Base-by-base conservation (phyloP, 1,140 invertebrate species). In the Thaumatotibia leucotreta region DNA sequence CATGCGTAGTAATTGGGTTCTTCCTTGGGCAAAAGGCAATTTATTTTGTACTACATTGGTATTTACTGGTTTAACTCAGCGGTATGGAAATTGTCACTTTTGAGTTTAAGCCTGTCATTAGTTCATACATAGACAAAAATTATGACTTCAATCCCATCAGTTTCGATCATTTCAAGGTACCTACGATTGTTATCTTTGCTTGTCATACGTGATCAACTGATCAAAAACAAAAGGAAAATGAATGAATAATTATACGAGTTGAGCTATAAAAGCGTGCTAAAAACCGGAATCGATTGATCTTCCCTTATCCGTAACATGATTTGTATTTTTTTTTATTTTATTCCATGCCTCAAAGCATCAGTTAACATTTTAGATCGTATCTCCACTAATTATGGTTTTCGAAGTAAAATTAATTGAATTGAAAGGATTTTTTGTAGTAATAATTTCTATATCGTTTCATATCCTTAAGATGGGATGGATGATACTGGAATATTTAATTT, bases 321-420 rank as follows among this genome's bases (percentile, higher is more conserved):
- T n/a, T 39, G n/a, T 45, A 45, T 45, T 9, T 45, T 45, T 20
- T n/a, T n/a, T n/a, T n/a, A 45, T 58, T 58, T 54, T 54, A 23
- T 54, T 9, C 24, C 52, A 58, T 54, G 23, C 22, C 52, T 58
- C 22, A 58, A 58, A 58, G 52, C 52, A 22, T 58, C 52, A 45
- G 39, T 17, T 45, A 20, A 17, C 39, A 45, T 45, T 11, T 14
- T 20, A 79, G 75, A 80, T 79, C 32, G 54, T 72, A 66, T 82
- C 78, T 68, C n/a, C 35, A 68, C 64, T 81, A 83, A 83, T 79
- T 77, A 76, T 79, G 72, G 64, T 65, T 65, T 70, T 69, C 63
- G 68, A 69, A 73, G 68, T 85, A 77, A 83, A 85, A 80, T 77
- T 79, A 82, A 80, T 82, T 66, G 80, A 81, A 61, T 68, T 66